A percentile compares a stretch with the other conserved stretches of the same genome.
Evolutionary conservation across 2,888 invertebrate species (phyloP).

Genomic region (Dorcus hopei): DNA sequence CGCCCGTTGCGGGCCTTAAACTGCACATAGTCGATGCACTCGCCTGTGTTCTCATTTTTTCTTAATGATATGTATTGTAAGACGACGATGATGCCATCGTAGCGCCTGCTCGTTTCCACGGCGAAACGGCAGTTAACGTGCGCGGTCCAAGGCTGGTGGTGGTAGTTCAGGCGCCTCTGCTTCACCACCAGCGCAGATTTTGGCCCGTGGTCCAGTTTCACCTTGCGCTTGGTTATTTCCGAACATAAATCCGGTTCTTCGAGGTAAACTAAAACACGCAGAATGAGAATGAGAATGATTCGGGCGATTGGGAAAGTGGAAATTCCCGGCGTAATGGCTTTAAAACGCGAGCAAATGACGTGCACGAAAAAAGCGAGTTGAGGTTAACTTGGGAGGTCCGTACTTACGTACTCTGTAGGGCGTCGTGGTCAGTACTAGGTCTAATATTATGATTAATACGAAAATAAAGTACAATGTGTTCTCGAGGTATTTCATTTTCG

Average conservation of each 20-base stretch:
- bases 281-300: background rate
- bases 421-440: background rate
- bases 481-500: too few relatives aligned
- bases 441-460: too few relatives aligned
- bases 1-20: conserved; percentile 38
- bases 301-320: background rate
- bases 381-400: background rate
- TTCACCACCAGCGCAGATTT: conserved; percentile 3
- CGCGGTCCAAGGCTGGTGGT: conserved; percentile 3
- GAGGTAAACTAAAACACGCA: conserved; percentile 4
- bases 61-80: conserved; percentile 52
- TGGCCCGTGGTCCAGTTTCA: conserved; percentile 6
- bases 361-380: too few relatives aligned
- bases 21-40: conserved; percentile 53
- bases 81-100: conserved; percentile 50
- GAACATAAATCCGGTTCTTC: conserved; percentile 13
- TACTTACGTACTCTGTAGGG: conserved; percentile 11
- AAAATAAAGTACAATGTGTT: too few relatives aligned
- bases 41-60: conserved; percentile 38
- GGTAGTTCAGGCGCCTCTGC: conserved; percentile 3
- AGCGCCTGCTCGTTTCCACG: conserved; percentile 31
- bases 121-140: conserved; percentile 42
- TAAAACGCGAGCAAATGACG: too few relatives aligned
- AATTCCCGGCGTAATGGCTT: too few relatives aligned
- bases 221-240: background rate